Evolutionary conservation across 2,888 invertebrate genomes (phyloP), one percentile per base, ranked within the genome.

Genomic region (Ophion ellenae): DNA sequence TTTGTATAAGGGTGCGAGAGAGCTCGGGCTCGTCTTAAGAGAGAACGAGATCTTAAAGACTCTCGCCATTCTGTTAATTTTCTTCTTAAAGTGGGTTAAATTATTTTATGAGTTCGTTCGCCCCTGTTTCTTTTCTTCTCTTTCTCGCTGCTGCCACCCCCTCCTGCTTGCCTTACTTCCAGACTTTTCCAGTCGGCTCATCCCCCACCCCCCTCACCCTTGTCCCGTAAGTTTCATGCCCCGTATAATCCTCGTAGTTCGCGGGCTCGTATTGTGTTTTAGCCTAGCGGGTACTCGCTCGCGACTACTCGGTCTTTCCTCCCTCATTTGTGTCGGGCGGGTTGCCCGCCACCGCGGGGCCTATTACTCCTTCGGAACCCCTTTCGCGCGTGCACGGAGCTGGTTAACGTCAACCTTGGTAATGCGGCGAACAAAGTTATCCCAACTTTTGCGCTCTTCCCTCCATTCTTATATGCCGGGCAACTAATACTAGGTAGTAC

Each of bases 1-100:
- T 74, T 64, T 45, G 63, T 24, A 53, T 20, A 66, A n/a, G 84
- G 81, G 89, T 81, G 86, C 77, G 86, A 87, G 86, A 86, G 83
- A 87, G 85, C 67, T 77, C 77, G 86, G 82, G 90, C 86, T 87
- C 73, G 85, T 82, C 87, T 86, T 71, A 73, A 87, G 88, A 86
- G 84, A 85, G 86, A 86, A 87, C 88, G 86, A 88, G 91, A 91
- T 93, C 93, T 92, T 93, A 93, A 93, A 93, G 93, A 93, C 93
- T 93, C 92, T 93, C 91, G 89, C 92, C 91, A 91, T 93, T 92
- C 93, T 91, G 92, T 93, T 94, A 93, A 93, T 93, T 93, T 93
- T 93, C 91, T 93, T 91, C 92, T 91, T 90, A 90, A 93, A 93
- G 92, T 93, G 92, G 93, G 92, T 93, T 92, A 93, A 93, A 93